Evolutionary conservation across 2,113 vertebrate genomes (phyloP).

Genomic region (Mustelus asterias): DNA sequence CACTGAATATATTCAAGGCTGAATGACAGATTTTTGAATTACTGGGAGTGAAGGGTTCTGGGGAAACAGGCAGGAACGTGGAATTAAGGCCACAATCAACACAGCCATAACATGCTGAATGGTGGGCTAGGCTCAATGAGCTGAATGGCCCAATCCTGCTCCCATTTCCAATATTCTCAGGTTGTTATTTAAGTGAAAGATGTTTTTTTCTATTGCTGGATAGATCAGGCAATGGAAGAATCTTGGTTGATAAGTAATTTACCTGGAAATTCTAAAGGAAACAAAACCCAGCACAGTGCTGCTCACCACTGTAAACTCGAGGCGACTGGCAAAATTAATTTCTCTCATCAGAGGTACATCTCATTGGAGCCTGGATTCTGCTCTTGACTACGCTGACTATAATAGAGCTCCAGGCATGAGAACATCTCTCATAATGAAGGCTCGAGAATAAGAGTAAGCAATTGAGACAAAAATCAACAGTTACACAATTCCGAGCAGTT

Average conservation of each 20-base stretch:
- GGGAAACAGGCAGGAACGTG: neutral
- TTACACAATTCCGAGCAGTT: neutral
- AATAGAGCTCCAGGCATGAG: constrained; percentile 12
- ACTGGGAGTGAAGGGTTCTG: neutral
- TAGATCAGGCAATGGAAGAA: neutral
- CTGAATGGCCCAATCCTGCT: neutral
- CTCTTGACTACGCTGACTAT: neutral
- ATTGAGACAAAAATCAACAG: neutral
- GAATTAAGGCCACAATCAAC: neutral
- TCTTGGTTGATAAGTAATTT: neutral
- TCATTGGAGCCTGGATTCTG: neutral
- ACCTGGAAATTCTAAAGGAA: neutral
- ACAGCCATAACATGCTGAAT: neutral
- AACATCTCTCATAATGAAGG: constrained; percentile 10
- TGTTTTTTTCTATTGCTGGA: no score
- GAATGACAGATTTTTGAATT: neutral
- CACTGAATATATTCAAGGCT: neutral
- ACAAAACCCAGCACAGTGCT: neutral
- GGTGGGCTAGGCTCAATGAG: neutral
- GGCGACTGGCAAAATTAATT: constrained; percentile 13
- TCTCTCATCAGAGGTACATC: neutral
- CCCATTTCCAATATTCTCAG: neutral
- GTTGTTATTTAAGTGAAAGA: neutral
- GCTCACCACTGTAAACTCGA: neutral
- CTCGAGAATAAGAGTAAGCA: neutral